Percentiles rank a stretch among this genome's conserved stretches.
These are phyloP conservation scores for Cantharis nigra DNA, from an alignment of 2,888 invertebrate species.

Conservation along the genomic window DNA sequence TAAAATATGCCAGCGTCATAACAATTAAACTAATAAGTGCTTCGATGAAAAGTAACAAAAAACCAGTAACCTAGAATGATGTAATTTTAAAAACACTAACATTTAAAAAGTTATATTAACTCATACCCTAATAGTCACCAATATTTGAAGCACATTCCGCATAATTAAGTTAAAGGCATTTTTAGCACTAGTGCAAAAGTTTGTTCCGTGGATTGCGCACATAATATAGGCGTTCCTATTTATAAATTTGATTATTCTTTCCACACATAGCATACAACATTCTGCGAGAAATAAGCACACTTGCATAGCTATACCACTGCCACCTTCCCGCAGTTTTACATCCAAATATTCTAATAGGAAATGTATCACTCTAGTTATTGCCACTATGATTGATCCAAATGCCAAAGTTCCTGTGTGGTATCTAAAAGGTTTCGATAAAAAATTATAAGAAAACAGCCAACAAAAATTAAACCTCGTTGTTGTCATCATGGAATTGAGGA, in stretches of 20 bases:
- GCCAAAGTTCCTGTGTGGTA: slow-evolving; percentile 91
- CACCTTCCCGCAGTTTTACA: slow-evolving; percentile 80
- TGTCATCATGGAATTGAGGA: slow-evolving; percentile 73
- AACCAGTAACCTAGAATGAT: slow-evolving; percentile 73
- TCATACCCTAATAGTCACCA: slow-evolving; percentile 76
- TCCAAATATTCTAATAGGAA: slow-evolving; percentile 84
- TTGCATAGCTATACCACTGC: slow-evolving; percentile 64
- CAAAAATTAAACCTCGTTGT: slow-evolving; percentile 64
- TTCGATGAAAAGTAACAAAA: slow-evolving; percentile 90
- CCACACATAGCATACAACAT: slow-evolving; percentile 87
- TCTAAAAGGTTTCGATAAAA: slow-evolving; percentile 54
- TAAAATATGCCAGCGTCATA: slow-evolving; percentile 76
- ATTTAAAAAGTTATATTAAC: not conserved
- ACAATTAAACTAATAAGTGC: slow-evolving; percentile 79
- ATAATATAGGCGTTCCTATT: slow-evolving; percentile 92
- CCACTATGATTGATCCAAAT: slow-evolving; percentile 88
- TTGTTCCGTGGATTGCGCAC: slow-evolving; percentile 93
- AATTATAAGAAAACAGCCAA: not conserved
- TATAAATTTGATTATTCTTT: slow-evolving; percentile 82
- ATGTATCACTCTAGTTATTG: slow-evolving; percentile 86
- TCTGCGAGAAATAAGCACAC: slow-evolving; percentile 69
- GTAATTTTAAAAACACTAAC: not conserved
- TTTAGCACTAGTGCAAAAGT: slow-evolving; percentile 87
- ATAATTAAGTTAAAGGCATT: slow-evolving; percentile 88
- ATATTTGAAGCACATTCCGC: slow-evolving; percentile 79